These are phyloP conservation scores for Arizona elegans DNA, from an alignment of 2,113 vertebrate species.

Conservation along the genomic window DNA sequence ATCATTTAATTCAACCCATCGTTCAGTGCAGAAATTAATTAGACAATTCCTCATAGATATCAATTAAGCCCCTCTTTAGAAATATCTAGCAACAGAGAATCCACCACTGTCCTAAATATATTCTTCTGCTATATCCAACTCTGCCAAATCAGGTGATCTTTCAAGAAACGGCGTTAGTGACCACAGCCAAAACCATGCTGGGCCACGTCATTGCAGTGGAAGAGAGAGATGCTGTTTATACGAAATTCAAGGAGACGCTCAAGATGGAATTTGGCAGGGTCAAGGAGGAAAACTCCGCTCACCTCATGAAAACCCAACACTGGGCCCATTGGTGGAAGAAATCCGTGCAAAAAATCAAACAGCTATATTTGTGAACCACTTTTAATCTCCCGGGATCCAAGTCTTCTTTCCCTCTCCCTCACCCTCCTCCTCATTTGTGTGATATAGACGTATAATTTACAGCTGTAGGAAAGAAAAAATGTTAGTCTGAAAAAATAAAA, in stretches of 20 bases:
- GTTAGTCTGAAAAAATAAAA: background rate
- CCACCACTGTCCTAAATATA: background rate
- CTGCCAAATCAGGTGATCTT: too few relatives aligned
- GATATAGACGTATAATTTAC: background rate
- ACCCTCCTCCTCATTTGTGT: background rate
- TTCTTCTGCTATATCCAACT: too few relatives aligned
- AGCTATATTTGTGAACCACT: slow-evolving; percentile 43
- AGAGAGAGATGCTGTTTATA: too few relatives aligned
- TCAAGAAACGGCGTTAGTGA: too few relatives aligned
- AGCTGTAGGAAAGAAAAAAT: background rate
- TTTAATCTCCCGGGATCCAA: background rate
- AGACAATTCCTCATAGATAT: background rate
- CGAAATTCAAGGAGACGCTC: slow-evolving; percentile 51
- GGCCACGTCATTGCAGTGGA: too few relatives aligned
- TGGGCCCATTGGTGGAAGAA: slow-evolving; percentile 62
- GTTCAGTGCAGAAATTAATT: background rate
- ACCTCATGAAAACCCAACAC: slow-evolving; percentile 27
- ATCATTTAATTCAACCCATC: background rate
- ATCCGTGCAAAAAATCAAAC: slow-evolving; percentile 60
- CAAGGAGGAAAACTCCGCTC: slow-evolving; percentile 41
- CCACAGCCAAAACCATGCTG: too few relatives aligned
- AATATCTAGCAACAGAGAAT: background rate
- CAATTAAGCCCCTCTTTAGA: background rate
- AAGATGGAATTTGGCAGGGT: slow-evolving; percentile 46
- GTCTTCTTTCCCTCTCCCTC: background rate